A percentile compares a stretch with the other conserved stretches of the same genome.
Evolutionary conservation across 2,113 vertebrate species (phyloP).

Genomic region (Enhydra lutris): DNA sequence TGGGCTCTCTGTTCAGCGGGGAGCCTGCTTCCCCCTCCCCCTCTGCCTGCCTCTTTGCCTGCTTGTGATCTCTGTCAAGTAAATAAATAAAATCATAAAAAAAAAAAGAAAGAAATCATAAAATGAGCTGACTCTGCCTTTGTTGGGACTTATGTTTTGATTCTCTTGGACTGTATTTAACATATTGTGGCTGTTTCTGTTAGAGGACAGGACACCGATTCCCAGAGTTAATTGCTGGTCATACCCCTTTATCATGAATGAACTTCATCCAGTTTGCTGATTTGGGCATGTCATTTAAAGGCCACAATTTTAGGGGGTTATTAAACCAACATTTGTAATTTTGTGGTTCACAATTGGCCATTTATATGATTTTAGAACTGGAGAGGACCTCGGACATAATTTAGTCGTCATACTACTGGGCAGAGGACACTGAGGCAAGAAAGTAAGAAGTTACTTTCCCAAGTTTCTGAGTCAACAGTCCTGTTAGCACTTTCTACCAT

Average conservation of each 20-base stretch:
- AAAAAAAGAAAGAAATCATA: too few species aligned
- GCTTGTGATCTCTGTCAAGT: too few species aligned
- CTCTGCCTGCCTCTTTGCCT: too few species aligned
- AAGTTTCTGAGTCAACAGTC: not conserved
- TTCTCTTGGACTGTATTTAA: not conserved
- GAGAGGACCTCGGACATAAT: not conserved
- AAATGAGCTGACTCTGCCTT: not conserved
- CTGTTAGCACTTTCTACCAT: not conserved
- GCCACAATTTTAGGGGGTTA: not conserved
- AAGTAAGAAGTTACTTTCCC: not conserved
- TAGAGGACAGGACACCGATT: not conserved
- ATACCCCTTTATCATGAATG: not conserved
- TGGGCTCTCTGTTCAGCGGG: too few species aligned
- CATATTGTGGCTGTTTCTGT: not conserved
- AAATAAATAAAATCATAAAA: too few species aligned
- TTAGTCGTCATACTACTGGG: not conserved
- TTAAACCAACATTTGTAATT: not conserved
- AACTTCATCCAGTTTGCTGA: not conserved
- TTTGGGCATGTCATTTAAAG: not conserved
- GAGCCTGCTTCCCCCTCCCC: too few species aligned
- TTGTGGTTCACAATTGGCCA: not conserved
- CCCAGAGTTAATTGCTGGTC: not conserved
- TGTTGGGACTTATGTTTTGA: not conserved
- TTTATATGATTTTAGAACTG: not conserved
- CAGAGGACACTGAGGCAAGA: not conserved